phyloP scores from a whole-genome alignment of 2,797 vertebrate species.

The Bradypodion pumilum region DNA sequence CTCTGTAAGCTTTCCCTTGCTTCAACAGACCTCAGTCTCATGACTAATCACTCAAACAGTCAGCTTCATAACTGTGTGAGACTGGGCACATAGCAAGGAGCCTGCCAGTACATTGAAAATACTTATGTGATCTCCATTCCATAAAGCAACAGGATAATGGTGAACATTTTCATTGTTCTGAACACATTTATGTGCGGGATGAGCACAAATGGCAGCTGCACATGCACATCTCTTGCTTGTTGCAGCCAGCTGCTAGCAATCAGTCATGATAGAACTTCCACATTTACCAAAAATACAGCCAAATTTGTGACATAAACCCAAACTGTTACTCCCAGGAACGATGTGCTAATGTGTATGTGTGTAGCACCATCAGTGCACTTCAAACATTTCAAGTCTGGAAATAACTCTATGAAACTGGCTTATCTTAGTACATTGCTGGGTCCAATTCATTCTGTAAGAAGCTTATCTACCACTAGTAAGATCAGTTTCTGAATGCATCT shows the following conservation, averaged over 20 bases:
- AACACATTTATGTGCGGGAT: no score
- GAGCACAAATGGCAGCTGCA: neutral
- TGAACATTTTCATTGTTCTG: no score
- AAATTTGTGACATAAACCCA: neutral
- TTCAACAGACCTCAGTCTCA: neutral
- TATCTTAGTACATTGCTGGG: no score
- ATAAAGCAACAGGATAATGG: no score
- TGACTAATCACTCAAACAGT: no score
- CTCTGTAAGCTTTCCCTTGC: neutral
- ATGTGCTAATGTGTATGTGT: neutral
- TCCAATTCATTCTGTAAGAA: neutral
- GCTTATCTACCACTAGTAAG: neutral
- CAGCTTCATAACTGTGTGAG: no score
- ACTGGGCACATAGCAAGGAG: no score
- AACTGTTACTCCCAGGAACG: neutral
- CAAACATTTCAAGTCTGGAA: neutral
- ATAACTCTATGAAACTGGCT: neutral
- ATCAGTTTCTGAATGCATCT: no score
- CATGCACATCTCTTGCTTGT: neutral
- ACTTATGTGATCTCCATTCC: no score
- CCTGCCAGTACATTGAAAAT: no score
- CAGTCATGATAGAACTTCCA: neutral
- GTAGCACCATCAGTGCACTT: neutral
- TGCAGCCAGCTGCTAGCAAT: neutral
- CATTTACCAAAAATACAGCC: neutral